These are phyloP conservation scores for Vespertilio murinus DNA, from an alignment of 2,797 vertebrate genomes.

Conservation along the genomic window DNA sequence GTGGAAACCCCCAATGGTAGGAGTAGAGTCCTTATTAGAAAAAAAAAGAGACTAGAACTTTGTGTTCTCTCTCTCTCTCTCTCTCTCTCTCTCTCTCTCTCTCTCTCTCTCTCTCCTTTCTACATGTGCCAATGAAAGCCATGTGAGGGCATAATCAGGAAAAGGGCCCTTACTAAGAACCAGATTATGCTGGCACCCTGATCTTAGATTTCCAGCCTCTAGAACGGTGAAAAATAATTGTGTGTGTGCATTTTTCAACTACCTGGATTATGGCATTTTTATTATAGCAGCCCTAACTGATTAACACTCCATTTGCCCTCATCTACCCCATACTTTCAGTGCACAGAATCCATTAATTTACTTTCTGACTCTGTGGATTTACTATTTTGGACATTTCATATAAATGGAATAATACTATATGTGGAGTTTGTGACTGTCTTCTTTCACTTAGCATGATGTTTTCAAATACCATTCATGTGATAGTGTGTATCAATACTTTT, in stretches of 20 bases:
- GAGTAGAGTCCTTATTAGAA: background rate
- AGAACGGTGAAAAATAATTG: background rate
- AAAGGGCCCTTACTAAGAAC: background rate
- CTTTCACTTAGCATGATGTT: background rate
- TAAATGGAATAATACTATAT: background rate
- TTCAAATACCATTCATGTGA: background rate
- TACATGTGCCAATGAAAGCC: background rate
- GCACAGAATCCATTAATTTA: background rate
- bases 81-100: too few species aligned
- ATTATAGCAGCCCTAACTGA: background rate
- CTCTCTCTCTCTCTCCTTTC: too few species aligned
- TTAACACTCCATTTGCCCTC: background rate
- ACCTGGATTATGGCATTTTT: background rate
- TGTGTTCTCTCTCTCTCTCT: too few species aligned
- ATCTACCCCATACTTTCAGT: background rate
- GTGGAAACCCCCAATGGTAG: background rate
- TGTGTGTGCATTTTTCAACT: background rate
- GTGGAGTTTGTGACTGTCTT: background rate
- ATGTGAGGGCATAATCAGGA: background rate
- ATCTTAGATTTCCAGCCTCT: background rate
- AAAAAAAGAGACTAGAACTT: background rate
- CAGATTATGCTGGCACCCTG: background rate
- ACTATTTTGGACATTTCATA: background rate
- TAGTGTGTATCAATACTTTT: background rate
- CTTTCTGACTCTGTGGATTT: background rate